Percentiles rank a stretch among this genome's conserved stretches.
phyloP scores from a whole-genome alignment of 2,797 vertebrate species.

The Sphenodon punctatus region DNA sequence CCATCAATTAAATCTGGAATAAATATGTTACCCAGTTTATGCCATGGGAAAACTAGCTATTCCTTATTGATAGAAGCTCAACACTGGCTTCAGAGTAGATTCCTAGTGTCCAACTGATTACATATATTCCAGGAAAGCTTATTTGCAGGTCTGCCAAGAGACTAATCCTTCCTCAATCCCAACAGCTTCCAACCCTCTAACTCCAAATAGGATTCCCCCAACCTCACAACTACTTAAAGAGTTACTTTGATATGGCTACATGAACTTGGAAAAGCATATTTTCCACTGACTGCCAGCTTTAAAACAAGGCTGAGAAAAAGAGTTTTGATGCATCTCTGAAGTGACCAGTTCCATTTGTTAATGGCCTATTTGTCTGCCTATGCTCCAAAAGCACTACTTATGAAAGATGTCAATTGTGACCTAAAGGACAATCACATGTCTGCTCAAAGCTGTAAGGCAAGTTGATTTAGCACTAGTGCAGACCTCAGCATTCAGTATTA shows the following conservation, averaged over 20 bases:
- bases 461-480: background rate
- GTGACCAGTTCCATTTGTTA: background rate
- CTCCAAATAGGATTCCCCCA: too few species aligned
- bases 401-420: conserved; percentile 26
- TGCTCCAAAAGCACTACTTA: background rate
- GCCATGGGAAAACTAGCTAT: background rate
- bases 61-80: background rate
- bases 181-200: background rate
- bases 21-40: conserved; percentile 12
- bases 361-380: background rate
- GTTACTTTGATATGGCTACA: background rate
- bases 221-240: background rate
- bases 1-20: too few species aligned
- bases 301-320: background rate
- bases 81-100: conserved; percentile 3
- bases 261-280: background rate
- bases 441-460: conserved; percentile 29
- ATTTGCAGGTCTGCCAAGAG: too few species aligned
- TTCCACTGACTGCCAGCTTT: background rate
- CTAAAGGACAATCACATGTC: background rate
- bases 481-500: background rate
- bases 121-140: background rate
- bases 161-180: background rate
- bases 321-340: background rate
- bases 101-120: background rate